phyloP scores from a whole-genome alignment of 2,888 invertebrate genomes.

The Melanargia galathea region DNA sequence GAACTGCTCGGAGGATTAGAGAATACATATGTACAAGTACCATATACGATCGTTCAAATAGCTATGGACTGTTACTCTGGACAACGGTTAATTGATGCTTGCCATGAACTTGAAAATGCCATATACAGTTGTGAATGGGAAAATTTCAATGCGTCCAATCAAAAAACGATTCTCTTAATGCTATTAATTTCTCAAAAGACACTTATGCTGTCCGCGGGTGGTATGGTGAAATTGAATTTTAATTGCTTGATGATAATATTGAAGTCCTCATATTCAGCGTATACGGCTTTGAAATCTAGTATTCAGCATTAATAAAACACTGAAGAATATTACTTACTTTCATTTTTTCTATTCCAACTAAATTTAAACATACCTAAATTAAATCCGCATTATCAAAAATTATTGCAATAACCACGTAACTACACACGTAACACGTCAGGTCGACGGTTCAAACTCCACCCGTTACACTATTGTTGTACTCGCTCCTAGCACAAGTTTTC shows the following conservation, averaged over 20 bases:
- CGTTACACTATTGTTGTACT: too few species aligned
- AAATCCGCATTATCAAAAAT: too few species aligned
- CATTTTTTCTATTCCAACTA: neutral
- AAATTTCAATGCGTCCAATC: constrained; percentile 55
- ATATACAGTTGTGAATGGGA: constrained; percentile 64
- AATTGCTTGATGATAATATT: constrained; percentile 54
- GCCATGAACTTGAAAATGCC: constrained; percentile 51
- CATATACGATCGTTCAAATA: constrained; percentile 55
- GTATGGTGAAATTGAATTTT: constrained; percentile 54
- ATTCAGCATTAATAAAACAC: constrained; percentile 1
- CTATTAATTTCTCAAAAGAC: constrained; percentile 59
- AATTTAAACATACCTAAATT: too few species aligned
- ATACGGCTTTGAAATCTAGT: constrained; percentile 55
- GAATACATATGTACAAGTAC: constrained; percentile 56
- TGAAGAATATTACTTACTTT: neutral
- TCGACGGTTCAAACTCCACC: too few species aligned
- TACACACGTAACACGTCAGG: too few species aligned
- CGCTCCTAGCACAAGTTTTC: too few species aligned
- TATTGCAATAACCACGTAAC: too few species aligned
- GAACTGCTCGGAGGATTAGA: constrained; percentile 60
- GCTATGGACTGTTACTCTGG: constrained; percentile 61
- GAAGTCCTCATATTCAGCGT: constrained; percentile 58
- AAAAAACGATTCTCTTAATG: constrained; percentile 56
- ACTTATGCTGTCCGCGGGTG: constrained; percentile 60
- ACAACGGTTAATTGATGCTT: constrained; percentile 59